Conservation (phyloP, 2,888 invertebrate genomes). For the Agrochola litura region DNA sequence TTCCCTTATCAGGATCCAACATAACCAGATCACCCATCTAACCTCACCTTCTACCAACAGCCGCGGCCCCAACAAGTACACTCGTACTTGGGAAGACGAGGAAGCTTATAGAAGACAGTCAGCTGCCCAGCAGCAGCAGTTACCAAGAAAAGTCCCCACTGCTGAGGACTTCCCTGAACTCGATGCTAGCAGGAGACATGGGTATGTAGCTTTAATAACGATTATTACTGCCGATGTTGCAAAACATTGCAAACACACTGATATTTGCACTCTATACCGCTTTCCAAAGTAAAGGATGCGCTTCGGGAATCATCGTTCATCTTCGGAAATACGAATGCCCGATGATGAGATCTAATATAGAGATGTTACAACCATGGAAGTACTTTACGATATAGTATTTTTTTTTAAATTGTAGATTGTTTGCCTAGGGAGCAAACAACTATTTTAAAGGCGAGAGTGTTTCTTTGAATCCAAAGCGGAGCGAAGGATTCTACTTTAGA, state of each 20-base stretch:
- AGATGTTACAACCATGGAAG: background rate
- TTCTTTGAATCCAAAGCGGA: too few relatives aligned
- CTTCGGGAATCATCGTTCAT: background rate
- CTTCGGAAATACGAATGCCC: background rate
- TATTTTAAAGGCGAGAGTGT: too few relatives aligned
- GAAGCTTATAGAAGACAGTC: conserved; percentile 94
- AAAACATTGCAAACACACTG: background rate
- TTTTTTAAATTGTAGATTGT: too few relatives aligned
- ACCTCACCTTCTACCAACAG: conserved; percentile 79
- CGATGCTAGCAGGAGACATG: conserved; percentile 73
- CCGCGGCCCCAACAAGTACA: conserved; percentile 97
- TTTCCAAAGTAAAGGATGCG: too few relatives aligned
- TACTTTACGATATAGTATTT: too few relatives aligned
- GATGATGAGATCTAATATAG: background rate
- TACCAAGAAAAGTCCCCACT: conserved; percentile 79
- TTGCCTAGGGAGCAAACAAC: too few relatives aligned
- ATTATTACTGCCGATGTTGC: background rate
- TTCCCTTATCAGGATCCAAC: too few relatives aligned
- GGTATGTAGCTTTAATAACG: conserved; percentile 50
- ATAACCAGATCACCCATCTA: background rate
- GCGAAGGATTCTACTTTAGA: too few relatives aligned
- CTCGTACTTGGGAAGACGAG: conserved; percentile 97
- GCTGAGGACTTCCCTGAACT: conserved; percentile 91
- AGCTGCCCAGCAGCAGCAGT: conserved; percentile 73
- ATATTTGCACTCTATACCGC: background rate